These are phyloP conservation scores for Cariama cristata DNA, from an alignment of 2,113 vertebrate species.

Conservation along the genomic window DNA sequence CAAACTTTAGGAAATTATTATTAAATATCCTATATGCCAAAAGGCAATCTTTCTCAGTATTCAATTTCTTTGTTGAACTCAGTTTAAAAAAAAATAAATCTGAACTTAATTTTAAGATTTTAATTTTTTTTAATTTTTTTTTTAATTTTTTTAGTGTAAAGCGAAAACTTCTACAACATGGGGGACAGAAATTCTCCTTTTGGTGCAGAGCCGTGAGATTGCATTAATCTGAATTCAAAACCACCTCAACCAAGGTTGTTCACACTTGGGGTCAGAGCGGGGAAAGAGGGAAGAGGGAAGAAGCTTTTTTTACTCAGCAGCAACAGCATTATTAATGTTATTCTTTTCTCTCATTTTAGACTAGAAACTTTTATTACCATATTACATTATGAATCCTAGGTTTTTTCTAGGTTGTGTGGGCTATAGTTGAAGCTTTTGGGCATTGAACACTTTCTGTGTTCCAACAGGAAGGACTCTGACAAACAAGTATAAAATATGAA, in stretches of 20 bases:
- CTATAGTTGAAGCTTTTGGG: not conserved
- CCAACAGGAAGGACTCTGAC: not conserved
- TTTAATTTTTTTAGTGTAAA: not conserved
- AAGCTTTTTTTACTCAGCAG: not conserved
- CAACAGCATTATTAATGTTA: not conserved
- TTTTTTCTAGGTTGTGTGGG: not conserved
- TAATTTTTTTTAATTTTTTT: not conserved
- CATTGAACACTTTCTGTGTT: not conserved
- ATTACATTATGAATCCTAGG: not conserved
- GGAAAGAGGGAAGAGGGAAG: not conserved
- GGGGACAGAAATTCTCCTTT: not conserved
- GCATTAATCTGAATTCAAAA: not conserved
- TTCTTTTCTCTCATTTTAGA: not conserved
- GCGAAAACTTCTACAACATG: not conserved
- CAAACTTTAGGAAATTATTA: not conserved
- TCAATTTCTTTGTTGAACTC: not conserved
- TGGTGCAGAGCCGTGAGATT: not conserved
- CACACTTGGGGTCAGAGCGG: not conserved
- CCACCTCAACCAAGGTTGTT: not conserved
- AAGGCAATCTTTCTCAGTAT: not conserved
- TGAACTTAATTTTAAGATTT: not conserved
- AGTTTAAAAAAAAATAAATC: not conserved
- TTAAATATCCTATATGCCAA: not conserved
- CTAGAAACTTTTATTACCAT: not conserved
- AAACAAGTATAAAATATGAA: not conserved